Evolutionary conservation across 2,888 invertebrate species (phyloP).

Genomic region (Aporophyla lueneburgensis): DNA sequence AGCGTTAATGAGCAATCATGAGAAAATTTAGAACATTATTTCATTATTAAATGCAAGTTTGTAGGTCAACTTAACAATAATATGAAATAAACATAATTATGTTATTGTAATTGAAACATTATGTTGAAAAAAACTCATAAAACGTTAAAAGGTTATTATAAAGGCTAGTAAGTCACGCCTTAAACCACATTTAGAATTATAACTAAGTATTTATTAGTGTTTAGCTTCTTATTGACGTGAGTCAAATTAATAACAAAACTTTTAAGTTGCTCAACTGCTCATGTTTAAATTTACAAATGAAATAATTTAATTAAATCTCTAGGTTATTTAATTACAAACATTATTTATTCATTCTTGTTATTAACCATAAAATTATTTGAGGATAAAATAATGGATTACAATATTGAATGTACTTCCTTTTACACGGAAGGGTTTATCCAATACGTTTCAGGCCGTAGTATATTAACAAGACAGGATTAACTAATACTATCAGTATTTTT

Average conservation of each 20-base stretch:
- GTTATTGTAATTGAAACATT: not conserved
- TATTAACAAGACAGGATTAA: not conserved
- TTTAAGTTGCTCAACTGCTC: no score
- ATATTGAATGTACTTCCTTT: constrained; percentile 16
- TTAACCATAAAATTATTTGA: constrained; percentile 27
- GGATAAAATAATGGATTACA: constrained; percentile 20
- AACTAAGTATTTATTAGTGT: not conserved
- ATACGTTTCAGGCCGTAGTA: no score
- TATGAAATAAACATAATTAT: not conserved
- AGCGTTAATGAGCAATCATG: no score
- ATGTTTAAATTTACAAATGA: not conserved
- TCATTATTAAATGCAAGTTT: not conserved
- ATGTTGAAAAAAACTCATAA: not conserved
- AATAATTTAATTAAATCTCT: not conserved
- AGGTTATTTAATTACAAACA: no score
- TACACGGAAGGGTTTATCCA: constrained; percentile 7
- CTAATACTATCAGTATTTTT: not conserved
- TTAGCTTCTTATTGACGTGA: not conserved
- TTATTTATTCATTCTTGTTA: not conserved
- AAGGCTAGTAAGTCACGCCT: not conserved
- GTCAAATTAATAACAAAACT: not conserved
- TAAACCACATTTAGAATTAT: not conserved
- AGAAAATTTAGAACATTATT: not conserved
- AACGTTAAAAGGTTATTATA: not conserved
- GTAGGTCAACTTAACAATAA: not conserved